A percentile compares a stretch with the other conserved stretches of the same genome.
These are phyloP conservation scores for Physella acuta DNA, from an alignment of 1,140 invertebrate species.

Conservation along the genomic window DNA sequence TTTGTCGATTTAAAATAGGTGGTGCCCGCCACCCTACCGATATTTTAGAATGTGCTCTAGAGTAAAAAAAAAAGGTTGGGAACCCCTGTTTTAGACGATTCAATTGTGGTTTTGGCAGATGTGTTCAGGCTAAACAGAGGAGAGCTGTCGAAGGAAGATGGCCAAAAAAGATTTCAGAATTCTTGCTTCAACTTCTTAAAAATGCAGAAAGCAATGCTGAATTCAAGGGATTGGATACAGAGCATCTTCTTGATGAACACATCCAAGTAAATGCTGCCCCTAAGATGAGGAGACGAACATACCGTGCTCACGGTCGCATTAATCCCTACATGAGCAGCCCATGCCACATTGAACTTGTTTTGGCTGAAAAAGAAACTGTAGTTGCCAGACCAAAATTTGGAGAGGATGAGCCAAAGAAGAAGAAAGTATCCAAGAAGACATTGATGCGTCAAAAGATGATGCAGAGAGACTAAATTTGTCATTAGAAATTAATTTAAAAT, in stretches of 20 bases:
- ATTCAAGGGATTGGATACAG: slow-evolving; percentile 93
- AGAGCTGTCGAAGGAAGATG: slow-evolving; percentile 94
- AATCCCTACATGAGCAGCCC: slow-evolving; percentile 99
- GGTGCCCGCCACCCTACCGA: too few relatives aligned
- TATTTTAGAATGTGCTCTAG: too few relatives aligned
- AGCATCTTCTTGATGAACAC: slow-evolving; percentile 95
- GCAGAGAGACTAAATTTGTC: slow-evolving; percentile 56
- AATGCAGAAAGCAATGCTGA: slow-evolving; percentile 99
- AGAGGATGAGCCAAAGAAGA: slow-evolving; percentile 70
- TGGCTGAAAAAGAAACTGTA: slow-evolving; percentile 92
- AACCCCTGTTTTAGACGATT: too few relatives aligned
- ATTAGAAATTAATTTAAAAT: too few relatives aligned
- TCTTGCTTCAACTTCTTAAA: slow-evolving; percentile 91
- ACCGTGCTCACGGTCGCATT: slow-evolving; percentile 98
- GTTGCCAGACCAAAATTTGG: slow-evolving; percentile 73
- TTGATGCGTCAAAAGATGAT: slow-evolving; percentile 59
- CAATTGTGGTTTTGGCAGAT: slow-evolving; percentile 95
- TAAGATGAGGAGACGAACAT: slow-evolving; percentile 93
- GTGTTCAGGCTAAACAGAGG: slow-evolving; percentile 97
- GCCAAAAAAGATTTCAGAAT: slow-evolving; percentile 99
- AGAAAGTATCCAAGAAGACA: slow-evolving; percentile 65
- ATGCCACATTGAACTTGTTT: slow-evolving; percentile 96
- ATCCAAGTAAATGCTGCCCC: slow-evolving; percentile 97
- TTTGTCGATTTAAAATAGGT: too few relatives aligned
- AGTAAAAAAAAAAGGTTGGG: too few relatives aligned